Base-by-base conservation (phyloP, 2,888 invertebrate genomes). In the Tenthredo notha region DNA sequence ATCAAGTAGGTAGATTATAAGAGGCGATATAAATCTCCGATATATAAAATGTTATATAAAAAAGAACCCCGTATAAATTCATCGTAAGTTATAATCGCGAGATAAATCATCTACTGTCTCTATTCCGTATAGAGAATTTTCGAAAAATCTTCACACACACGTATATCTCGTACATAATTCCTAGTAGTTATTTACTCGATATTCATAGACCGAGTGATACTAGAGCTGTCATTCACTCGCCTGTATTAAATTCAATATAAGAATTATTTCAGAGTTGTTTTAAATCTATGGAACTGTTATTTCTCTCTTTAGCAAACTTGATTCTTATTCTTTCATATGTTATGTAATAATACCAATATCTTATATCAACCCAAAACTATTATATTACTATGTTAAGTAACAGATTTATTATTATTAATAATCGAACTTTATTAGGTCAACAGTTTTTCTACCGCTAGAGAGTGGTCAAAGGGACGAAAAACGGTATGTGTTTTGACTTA, bases 401-500 rank as follows among this genome's bases (percentile, higher is more conserved):
- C 37, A 58, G 25, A 25, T 3, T 58, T 9, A 9, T 58, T 18
- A 47, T 33, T n/a, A n/a, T 18, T 80, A 58, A 40, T 67, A 2
- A 2, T 29, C 21, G 15, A 15, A 21, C 83, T 54, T 78, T 67
- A 72, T 93, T 95, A 98, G 97, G 95, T 96, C 90, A 96, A 95
- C 94, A 96, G 96, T 93, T 96, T 97, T 94, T 97, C 97, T 87
- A 97, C 97, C 88, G 89, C 92, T 72, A 96, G 95, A 93, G 96
- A 96, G 94, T 97, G 97, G 97, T 95, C 96, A 88, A 96, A 94
- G 93, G 96, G 96, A 93, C 96, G 96, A 92, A 97, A 97, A 96
- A 94, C 96, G 94, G 98, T 97, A 94, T 94, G 96, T 95, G 77
- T 77, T 77, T 77, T 77, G 77, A 77, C 77, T 77, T 40, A n/a